A percentile compares a stretch with the other conserved stretches of the same genome.
These are phyloP conservation scores for Colinus virginianus DNA, from an alignment of 2,113 vertebrate species.

Conservation along the genomic window DNA sequence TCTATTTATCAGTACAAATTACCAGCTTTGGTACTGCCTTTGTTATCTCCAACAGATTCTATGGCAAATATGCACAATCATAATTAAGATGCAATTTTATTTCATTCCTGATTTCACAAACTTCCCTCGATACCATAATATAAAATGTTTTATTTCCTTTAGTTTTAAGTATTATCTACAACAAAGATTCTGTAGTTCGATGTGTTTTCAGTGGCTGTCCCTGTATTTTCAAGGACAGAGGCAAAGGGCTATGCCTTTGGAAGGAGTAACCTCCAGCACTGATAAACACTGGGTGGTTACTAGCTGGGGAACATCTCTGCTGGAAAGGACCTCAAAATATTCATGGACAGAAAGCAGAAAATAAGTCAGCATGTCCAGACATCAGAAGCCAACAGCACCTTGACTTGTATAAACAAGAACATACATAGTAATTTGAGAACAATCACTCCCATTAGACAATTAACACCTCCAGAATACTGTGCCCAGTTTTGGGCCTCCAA, in stretches of 20 bases:
- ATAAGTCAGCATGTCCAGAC: not conserved
- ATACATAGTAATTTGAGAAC: not conserved
- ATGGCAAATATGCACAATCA: not conserved
- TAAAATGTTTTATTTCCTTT: not conserved
- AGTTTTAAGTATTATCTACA: not conserved
- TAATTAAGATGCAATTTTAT: not conserved
- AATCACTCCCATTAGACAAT: not conserved
- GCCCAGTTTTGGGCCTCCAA: not conserved
- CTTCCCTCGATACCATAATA: not conserved
- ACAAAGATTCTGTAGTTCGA: not conserved
- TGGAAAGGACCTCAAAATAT: not conserved
- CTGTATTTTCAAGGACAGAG: not conserved
- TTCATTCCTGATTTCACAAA: not conserved
- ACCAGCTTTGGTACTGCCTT: not conserved
- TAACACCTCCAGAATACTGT: not conserved
- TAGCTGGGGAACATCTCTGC: not conserved
- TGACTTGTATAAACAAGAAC: not conserved
- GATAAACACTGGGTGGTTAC: rapidly evolving
- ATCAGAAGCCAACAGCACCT: not conserved
- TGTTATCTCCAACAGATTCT: not conserved
- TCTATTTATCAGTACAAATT: not conserved
- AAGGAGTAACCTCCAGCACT: not conserved
- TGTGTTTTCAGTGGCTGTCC: not conserved
- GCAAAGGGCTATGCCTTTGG: not conserved
- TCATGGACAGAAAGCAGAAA: not conserved